Conservation (phyloP, 2,888 invertebrate genomes). For the Acrobasis repandana region DNA sequence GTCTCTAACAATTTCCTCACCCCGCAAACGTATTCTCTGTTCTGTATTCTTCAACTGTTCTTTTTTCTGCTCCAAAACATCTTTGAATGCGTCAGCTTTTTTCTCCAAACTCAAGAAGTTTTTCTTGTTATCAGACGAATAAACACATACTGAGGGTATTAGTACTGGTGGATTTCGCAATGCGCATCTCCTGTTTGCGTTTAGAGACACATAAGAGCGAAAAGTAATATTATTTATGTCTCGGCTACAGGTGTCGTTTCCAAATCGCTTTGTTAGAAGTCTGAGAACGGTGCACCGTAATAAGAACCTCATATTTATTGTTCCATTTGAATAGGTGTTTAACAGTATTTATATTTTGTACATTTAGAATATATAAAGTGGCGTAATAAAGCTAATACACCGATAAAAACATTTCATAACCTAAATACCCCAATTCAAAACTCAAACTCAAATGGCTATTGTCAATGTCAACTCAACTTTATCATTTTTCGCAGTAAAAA, state of each 20-base stretch:
- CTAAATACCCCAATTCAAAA: background rate
- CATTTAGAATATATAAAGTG: background rate
- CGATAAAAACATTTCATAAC: background rate
- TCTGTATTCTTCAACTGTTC: slow-evolving; percentile 84
- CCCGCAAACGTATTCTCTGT: slow-evolving; percentile 69
- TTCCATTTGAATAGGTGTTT: background rate
- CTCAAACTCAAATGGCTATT: too few relatives aligned
- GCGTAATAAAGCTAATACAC: background rate
- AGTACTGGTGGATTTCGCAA: slow-evolving; percentile 42
- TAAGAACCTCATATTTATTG: slow-evolving; percentile 53
- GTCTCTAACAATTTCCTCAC: slow-evolving; percentile 72
- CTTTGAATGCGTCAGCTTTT: slow-evolving; percentile 77
- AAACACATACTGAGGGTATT: slow-evolving; percentile 50
- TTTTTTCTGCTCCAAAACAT: slow-evolving; percentile 84
- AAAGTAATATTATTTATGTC: slow-evolving; percentile 41
- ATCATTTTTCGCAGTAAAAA: too few relatives aligned
- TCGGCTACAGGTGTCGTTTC: slow-evolving; percentile 35
- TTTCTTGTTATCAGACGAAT: slow-evolving; percentile 68
- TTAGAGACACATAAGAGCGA: slow-evolving; percentile 41
- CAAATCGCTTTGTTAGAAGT: slow-evolving; percentile 45
- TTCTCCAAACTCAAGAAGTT: slow-evolving; percentile 68
- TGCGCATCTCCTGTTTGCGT: slow-evolving; percentile 39
- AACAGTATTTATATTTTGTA: background rate
- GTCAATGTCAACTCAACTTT: too few relatives aligned
- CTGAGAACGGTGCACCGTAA: slow-evolving; percentile 47